Evolutionary conservation across 1,140 invertebrate genomes (phyloP).

Genomic region (Bradysia coprophila): DNA sequence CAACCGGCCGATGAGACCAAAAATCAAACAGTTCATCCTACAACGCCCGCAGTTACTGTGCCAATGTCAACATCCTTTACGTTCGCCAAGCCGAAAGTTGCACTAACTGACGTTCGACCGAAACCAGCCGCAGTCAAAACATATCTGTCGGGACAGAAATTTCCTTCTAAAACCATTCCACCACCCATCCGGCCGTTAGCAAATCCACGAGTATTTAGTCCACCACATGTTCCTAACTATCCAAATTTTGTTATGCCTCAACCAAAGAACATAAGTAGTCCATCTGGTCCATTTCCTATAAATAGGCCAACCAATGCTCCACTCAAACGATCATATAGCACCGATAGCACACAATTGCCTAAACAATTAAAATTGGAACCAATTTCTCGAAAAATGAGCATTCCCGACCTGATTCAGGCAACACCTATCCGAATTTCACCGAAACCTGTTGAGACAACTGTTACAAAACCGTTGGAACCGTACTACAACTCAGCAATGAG

Average conservation of each 20-base stretch:
- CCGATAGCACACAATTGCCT: background rate
- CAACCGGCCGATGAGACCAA: background rate
- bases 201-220: background rate
- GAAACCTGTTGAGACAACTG: no score
- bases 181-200: no score
- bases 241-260: background rate
- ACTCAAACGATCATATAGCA: background rate
- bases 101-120: no score
- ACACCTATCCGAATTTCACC: background rate
- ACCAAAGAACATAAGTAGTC: no score
- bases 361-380: background rate
- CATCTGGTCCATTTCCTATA: no score
- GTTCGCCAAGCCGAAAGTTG: no score
- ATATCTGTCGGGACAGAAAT: no score
- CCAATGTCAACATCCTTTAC: background rate
- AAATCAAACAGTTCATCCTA: background rate
- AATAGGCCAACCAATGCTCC: background rate
- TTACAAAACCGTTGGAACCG: background rate
- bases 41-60: background rate
- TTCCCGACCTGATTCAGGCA: background rate
- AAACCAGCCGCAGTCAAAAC: no score
- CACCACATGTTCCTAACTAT: background rate
- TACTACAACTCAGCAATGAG: conserved; percentile 1
- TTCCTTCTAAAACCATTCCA: no score
- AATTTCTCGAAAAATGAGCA: background rate